These are phyloP conservation scores for Pseudoatta argentina DNA, from an alignment of 1,140 invertebrate genomes.

Conservation along the genomic window DNA sequence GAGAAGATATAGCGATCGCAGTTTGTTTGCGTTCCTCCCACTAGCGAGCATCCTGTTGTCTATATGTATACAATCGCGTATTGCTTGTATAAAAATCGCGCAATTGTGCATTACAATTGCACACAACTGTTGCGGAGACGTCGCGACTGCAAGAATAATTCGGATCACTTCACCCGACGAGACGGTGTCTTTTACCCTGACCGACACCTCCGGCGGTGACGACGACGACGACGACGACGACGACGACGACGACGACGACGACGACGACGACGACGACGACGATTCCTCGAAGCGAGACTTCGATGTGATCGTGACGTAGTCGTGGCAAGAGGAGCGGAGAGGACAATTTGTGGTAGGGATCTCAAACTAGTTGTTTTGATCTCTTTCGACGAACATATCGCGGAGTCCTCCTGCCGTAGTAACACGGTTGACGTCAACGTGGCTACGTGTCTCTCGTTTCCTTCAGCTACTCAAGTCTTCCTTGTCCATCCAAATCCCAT, in stretches of 20 bases:
- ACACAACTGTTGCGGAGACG: background rate
- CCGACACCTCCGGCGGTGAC: background rate
- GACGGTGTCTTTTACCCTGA: background rate
- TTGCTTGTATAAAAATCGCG: conserved; percentile 25
- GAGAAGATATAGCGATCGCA: conserved; percentile 1
- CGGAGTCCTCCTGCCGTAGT: conserved; percentile 65
- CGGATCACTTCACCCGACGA: background rate
- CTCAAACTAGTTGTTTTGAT: conserved; percentile 72
- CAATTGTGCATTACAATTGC: conserved; percentile 4
- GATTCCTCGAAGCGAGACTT: conserved; percentile 34
- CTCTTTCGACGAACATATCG: conserved; percentile 69
- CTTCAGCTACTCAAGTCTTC: background rate
- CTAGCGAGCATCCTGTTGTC: background rate
- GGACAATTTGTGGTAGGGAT: conserved; percentile 69
- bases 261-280: background rate
- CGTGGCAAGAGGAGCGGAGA: conserved; percentile 11
- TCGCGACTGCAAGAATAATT: background rate
- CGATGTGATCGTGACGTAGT: conserved; percentile 13
- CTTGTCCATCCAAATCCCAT: background rate
- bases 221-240: background rate
- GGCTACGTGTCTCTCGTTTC: conserved; percentile 24
- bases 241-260: background rate
- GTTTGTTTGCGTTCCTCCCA: background rate
- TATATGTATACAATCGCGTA: background rate
- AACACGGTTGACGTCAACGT: conserved; percentile 68